Percentiles rank a stretch among this genome's conserved stretches.
Evolutionary conservation across 92 coral and sea anemone genomes (phyloP).

Genomic region (Zoanthus sansibaricus): DNA sequence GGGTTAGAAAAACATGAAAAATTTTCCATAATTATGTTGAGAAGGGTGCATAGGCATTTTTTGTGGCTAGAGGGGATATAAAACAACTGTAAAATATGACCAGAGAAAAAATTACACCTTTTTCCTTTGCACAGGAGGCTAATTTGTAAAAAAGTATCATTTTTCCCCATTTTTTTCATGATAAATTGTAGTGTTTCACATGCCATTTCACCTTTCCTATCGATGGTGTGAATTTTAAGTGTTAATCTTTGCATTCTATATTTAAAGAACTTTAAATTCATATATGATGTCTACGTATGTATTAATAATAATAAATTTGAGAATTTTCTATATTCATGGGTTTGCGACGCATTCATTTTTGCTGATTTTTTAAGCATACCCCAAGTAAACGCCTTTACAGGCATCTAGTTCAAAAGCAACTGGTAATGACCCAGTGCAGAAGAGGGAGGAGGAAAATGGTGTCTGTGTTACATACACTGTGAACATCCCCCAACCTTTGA

Average conservation of each 20-base stretch:
- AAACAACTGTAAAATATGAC: slow-evolving; percentile 22
- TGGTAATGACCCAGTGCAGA: too few species aligned
- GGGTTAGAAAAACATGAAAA: slow-evolving; percentile 13
- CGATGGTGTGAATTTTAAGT: slow-evolving; percentile 4
- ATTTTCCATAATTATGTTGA: slow-evolving; percentile 19
- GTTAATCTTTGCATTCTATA: slow-evolving; percentile 24
- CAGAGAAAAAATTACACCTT: slow-evolving; percentile 6
- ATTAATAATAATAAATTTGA: slow-evolving; percentile 25
- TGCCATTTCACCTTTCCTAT: slow-evolving; percentile 27
- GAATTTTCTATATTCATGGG: slow-evolving; percentile 31
- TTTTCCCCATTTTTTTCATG: not conserved
- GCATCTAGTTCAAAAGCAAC: too few species aligned
- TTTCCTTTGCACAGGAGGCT: slow-evolving; percentile 20
- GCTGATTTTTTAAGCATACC: not conserved
- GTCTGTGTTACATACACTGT: too few species aligned
- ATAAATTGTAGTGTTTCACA: slow-evolving; percentile 26
- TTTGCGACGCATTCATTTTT: slow-evolving; percentile 25
- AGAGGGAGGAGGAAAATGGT: too few species aligned
- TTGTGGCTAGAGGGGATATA: slow-evolving; percentile 36
- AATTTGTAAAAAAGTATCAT: not conserved
- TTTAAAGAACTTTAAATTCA: slow-evolving; percentile 27
- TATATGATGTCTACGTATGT: slow-evolving; percentile 21
- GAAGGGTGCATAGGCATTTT: slow-evolving; percentile 21
- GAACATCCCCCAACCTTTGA: too few species aligned
- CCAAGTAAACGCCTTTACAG: too few species aligned